Conservation (phyloP, 2,888 invertebrate species). For the Sesia apiformis region DNA sequence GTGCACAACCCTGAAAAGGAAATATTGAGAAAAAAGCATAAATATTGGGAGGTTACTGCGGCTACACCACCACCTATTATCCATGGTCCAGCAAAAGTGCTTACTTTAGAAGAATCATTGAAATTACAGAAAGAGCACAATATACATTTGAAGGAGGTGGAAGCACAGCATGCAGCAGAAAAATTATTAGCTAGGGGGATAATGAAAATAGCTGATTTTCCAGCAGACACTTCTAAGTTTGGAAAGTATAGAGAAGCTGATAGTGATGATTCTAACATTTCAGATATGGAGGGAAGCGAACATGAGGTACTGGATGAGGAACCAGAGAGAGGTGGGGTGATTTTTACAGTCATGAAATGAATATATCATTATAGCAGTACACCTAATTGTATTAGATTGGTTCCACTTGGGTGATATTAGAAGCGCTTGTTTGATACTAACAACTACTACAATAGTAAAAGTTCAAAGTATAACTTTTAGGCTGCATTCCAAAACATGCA, state of each 20-base stretch:
- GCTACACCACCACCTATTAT: constrained; percentile 76
- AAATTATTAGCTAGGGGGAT: constrained; percentile 56
- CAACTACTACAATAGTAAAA: too few species aligned
- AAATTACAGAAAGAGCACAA: constrained; percentile 70
- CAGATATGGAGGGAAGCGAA: constrained; percentile 64
- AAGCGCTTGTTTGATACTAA: too few species aligned
- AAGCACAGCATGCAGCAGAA: constrained; percentile 73
- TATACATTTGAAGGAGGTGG: constrained; percentile 56
- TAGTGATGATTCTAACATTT: constrained; percentile 46
- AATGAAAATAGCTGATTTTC: constrained; percentile 43
- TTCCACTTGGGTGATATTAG: too few species aligned
- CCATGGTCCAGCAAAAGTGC: constrained; percentile 66
- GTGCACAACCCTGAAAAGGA: constrained; percentile 74
- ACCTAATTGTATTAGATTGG: too few species aligned
- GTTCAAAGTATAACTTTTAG: too few species aligned
- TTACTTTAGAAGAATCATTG: constrained; percentile 73
- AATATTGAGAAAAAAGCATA: constrained; percentile 57
- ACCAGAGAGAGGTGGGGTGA: constrained; percentile 69
- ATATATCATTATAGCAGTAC: too few species aligned
- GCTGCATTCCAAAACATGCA: too few species aligned
- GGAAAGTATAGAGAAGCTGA: constrained; percentile 48
- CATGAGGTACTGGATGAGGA: constrained; percentile 75
- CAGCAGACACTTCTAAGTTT: constrained; percentile 39
- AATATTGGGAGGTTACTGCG: constrained; percentile 77
- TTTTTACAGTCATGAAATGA: constrained; percentile 65